Evolutionary conservation across 2,888 invertebrate species (phyloP), one percentile per base, ranked within the genome.

Genomic region (Heliconius ethilla): DNA sequence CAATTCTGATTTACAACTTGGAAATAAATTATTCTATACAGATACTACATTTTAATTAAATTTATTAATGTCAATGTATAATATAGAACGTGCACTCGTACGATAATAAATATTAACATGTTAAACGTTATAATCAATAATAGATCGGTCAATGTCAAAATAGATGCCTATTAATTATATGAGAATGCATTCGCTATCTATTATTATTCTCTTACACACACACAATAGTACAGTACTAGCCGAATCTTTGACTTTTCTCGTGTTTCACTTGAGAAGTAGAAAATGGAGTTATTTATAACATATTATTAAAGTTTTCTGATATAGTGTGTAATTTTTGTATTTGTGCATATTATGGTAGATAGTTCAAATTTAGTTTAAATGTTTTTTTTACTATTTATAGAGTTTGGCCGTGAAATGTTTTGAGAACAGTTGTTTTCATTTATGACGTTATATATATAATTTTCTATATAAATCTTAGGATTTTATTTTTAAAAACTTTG

Each of bases 51-150:
- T n/a, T 33, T 13, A 13, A 72, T 33, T 10, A 59, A 55, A 72
- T 72, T n/a, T 29, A 72, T 72, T 72, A 59, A 4, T 7, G 72
- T 33, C 33, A n/a, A 13, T n/a, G 33, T 33, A n/a, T 72, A 69
- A 51, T 59, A 72, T n/a, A 72, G 59, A 72, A 27, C 2, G 25
- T 33, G 59, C 72, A 33, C 25, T 13, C 33, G 22, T 45, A n/a
- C 59, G 37, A 72, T 72, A 59, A 40, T 40, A 11, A 40, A 11
- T 40, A 72, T 59, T 59, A 72, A 33, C 33, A 15, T 59, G 59
- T 72, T 72, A 72, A 72, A 72, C 59, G 72, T 72, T 72, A 33
- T 72, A 72, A 72, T 72, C 59, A 59, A 72, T 72, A 72, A 72
- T 72, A 59, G 72, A 72, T 72, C 72, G 72, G 59, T 72, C 72